phyloP scores from a whole-genome alignment of 2,113 vertebrate species.

The Oceanites oceanicus region DNA sequence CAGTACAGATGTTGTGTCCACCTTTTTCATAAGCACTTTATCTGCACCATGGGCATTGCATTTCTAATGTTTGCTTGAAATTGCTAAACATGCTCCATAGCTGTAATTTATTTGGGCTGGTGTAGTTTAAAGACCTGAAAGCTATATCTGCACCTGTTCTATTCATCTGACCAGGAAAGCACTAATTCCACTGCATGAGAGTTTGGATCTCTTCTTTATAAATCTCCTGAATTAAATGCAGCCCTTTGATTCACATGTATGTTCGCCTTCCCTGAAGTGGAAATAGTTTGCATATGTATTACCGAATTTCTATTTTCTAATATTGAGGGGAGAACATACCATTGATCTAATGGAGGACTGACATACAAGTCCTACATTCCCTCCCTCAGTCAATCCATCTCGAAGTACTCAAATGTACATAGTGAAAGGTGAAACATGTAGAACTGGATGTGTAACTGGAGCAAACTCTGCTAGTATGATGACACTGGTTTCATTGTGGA shows the following conservation, averaged over 20 bases:
- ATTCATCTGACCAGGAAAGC: slow-evolving; percentile 3
- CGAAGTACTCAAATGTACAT: not conserved
- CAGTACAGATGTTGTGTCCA: slow-evolving; percentile 50
- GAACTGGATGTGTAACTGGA: not conserved
- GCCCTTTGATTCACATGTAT: not conserved
- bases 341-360: not conserved
- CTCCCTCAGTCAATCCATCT: not conserved
- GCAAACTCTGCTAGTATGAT: not conserved
- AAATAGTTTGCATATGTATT: not conserved
- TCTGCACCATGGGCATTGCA: slow-evolving; percentile 49
- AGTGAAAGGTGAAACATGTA: not conserved
- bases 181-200: not conserved
- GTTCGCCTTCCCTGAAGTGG: not conserved
- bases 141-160: slow-evolving; percentile 50
- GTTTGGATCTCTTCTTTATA: not conserved
- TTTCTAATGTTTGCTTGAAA: slow-evolving; percentile 38
- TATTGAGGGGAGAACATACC: not conserved
- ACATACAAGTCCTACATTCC: not conserved
- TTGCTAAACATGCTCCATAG: slow-evolving; percentile 4
- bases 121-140: slow-evolving; percentile 36
- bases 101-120: slow-evolving; percentile 55
- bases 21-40: slow-evolving; percentile 58
- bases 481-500: not conserved
- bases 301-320: not conserved
- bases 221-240: not conserved